Conservation (phyloP, 2,888 invertebrate genomes). For the Dryocosmus kuriphilus region DNA sequence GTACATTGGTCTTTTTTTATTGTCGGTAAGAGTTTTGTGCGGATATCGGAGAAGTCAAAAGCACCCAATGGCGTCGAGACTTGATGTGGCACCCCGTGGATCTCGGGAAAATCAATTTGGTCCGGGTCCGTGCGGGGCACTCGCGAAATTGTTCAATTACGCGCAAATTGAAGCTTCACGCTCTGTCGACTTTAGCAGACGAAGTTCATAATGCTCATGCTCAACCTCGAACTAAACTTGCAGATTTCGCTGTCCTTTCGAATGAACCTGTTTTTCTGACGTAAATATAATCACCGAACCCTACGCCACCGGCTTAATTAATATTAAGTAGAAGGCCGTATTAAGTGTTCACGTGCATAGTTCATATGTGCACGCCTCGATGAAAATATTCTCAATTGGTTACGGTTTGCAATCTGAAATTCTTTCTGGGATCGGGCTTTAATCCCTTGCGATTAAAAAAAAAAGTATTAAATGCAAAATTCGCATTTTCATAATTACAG, state of each 20-base stretch:
- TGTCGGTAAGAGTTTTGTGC: background rate
- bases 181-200: conserved; percentile 34
- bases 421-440: no score
- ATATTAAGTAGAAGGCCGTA: background rate
- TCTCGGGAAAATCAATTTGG: conserved; percentile 59
- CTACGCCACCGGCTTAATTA: background rate
- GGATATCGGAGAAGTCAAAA: conserved; percentile 27
- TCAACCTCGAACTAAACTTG: background rate
- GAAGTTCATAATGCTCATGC: conserved; percentile 12
- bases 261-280: background rate
- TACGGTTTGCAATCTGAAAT: background rate
- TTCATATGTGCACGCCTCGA: background rate
- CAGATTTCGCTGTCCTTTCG: background rate
- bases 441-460: no score
- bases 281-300: background rate
- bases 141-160: conserved; percentile 59
- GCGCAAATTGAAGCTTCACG: conserved; percentile 54
- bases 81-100: conserved; percentile 35
- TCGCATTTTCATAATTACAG: background rate
- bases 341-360: background rate
- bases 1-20: background rate
- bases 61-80: conserved; percentile 13
- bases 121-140: conserved; percentile 48
- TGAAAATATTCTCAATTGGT: background rate
- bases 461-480: background rate